Evolutionary conservation across 92 coral and sea anemone species (phyloP).

Genomic region (Umimayanthus chanpuru): DNA sequence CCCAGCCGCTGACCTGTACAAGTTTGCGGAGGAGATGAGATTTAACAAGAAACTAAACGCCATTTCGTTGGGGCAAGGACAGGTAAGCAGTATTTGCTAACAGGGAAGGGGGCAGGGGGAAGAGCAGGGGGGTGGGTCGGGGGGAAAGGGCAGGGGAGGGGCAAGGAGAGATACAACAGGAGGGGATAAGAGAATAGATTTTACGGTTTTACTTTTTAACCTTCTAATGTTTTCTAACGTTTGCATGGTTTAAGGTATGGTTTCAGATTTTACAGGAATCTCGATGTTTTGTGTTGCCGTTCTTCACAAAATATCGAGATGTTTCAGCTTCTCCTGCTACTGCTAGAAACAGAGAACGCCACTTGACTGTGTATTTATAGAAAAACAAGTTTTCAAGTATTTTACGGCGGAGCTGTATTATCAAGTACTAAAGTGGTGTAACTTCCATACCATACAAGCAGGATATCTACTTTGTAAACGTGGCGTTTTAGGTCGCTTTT

Average conservation of each 20-base stretch:
- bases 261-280: background rate
- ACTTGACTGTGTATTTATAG: background rate
- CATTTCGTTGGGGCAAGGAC: conserved; percentile 97
- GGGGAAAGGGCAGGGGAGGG: too few relatives aligned
- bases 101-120: background rate
- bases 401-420: too few relatives aligned
- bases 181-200: background rate
- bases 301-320: background rate
- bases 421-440: too few relatives aligned
- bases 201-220: background rate
- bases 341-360: background rate
- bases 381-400: background rate
- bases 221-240: background rate
- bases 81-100: conserved; percentile 57
- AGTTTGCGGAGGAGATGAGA: conserved; percentile 99
- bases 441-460: too few relatives aligned
- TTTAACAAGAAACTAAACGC: conserved; percentile 95
- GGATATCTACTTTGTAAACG: too few relatives aligned
- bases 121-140: background rate
- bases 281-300: background rate
- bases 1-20: conserved; percentile 99
- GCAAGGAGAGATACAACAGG: too few relatives aligned
- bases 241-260: background rate
- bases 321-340: background rate
- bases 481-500: too few relatives aligned